Evolutionary conservation across 64 coral and sea anemone species (phyloP).

Genomic region (Dendronephthya gigantea): DNA sequence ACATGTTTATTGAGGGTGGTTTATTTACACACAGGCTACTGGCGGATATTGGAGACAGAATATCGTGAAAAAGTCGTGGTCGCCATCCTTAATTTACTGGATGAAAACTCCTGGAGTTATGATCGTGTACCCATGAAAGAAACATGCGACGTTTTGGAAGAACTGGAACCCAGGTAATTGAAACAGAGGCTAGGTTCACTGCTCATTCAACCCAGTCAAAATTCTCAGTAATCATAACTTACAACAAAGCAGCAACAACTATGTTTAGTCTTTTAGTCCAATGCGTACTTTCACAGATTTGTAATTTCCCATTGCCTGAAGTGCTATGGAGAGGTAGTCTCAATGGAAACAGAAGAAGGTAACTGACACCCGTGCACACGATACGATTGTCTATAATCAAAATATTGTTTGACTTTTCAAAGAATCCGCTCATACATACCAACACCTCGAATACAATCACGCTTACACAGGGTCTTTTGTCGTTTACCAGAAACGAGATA

Average conservation of each 20-base stretch:
- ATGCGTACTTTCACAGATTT: constrained; percentile 15
- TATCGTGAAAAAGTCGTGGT: constrained; percentile 70
- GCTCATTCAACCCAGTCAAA: neutral
- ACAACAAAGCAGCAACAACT: too few relatives aligned
- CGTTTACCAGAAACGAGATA: too few relatives aligned
- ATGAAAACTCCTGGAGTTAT: constrained; percentile 87
- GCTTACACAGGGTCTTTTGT: too few relatives aligned
- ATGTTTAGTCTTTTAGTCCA: too few relatives aligned
- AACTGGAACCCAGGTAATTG: constrained; percentile 86
- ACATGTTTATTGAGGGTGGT: neutral
- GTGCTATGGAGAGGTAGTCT: constrained; percentile 60
- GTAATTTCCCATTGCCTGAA: constrained; percentile 71
- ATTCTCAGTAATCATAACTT: too few relatives aligned
- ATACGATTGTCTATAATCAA: too few relatives aligned
- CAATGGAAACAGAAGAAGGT: constrained; percentile 62
- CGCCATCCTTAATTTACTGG: constrained; percentile 64
- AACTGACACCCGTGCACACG: neutral
- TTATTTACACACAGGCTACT: constrained; percentile 50
- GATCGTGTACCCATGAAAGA: constrained; percentile 63
- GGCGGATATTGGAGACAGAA: constrained; percentile 72
- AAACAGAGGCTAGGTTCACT: neutral
- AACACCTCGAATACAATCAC: too few relatives aligned
- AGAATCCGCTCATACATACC: too few relatives aligned
- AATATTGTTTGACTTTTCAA: too few relatives aligned
- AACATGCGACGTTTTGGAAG: constrained; percentile 70